Evolutionary conservation across 2,113 vertebrate genomes (phyloP).

Genomic region (Xenopus laevis): DNA sequence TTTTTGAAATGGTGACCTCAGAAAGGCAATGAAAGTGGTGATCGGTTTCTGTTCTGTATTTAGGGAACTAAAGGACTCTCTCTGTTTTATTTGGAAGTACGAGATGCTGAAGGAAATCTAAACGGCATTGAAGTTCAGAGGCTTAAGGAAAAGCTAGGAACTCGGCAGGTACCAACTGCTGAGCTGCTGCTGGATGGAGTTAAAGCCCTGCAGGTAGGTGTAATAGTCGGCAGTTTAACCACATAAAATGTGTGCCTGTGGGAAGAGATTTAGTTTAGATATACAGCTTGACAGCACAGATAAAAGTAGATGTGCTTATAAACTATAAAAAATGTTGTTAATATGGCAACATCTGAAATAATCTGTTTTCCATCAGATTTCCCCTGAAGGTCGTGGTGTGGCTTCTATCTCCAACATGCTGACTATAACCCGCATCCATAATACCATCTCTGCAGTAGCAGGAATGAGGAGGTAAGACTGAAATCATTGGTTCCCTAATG

Average conservation of each 20-base stretch:
- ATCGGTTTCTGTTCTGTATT: no score
- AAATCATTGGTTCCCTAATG: not conserved
- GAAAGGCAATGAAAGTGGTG: no score
- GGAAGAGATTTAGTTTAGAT: no score
- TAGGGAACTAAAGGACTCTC: constrained; percentile 77
- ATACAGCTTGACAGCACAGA: no score
- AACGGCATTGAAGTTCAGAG: constrained; percentile 75
- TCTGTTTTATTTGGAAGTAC: constrained; percentile 75
- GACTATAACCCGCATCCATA: constrained; percentile 79
- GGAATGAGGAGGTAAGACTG: constrained; percentile 76
- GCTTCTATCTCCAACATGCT: constrained; percentile 79
- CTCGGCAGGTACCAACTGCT: constrained; percentile 79
- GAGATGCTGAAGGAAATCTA: constrained; percentile 64
- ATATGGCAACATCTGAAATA: no score
- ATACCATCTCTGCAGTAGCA: constrained; percentile 65
- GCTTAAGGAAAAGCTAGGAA: constrained; percentile 85
- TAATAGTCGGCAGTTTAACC: not conserved
- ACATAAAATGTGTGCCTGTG: no score
- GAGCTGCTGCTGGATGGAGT: constrained; percentile 77
- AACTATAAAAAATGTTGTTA: no score
- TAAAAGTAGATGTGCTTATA: no score
- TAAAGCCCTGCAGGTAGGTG: constrained; percentile 65
- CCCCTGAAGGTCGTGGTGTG: constrained; percentile 76
- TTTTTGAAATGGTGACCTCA: no score
- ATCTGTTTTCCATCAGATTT: constrained; percentile 61